Base-by-base conservation (phyloP, 2,113 vertebrate species). In the Pluvialis apricaria region DNA sequence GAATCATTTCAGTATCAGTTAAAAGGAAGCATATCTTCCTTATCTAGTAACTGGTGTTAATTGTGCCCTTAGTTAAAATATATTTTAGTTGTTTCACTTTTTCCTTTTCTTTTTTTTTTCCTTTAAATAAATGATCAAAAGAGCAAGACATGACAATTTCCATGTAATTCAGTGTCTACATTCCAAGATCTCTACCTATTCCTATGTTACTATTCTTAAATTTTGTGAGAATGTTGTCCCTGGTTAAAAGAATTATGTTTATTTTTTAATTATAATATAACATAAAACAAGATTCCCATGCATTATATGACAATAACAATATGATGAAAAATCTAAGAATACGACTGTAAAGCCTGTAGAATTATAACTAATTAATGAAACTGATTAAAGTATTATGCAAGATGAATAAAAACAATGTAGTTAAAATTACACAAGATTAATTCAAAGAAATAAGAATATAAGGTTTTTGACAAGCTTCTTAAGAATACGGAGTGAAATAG, bases 321-420 rank as follows among this genome's bases (percentile, higher is more conserved):
- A 71, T 54, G 89, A 92, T 88, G 19, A 82, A 92, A 95, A 97
- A 60, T 70, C 9, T 58, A 58, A 73, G 8, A 85, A 55, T 70
- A 54, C 75, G 29, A 91, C 19, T 83, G 47, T 87, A 54, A 81
- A 83, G 34, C n/a, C 92, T 83, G 57, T 36, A 80, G 78, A 97
- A 91, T 80, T 93, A 82, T 90, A 97, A 86, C 25, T 76, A 94
- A 96, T 94, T 96, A 83, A 94, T 64, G n/a, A 95, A 77, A 84
- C 45, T 55, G 29, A 78, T 70, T 85, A 94, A 86, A 90, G 8
- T 77, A 83, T 36, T 73, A 55, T 57, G 12, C 24, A 78, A 22
- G 38, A 26, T 90, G 24, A 91, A 89, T 95, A 92, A 90, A 96
- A 97, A 31, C 38, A 86, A 90, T 77, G 60, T 72, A 78, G 89